Base-by-base conservation (phyloP, 1,140 invertebrate species). In the Sminthurinus signatus region DNA sequence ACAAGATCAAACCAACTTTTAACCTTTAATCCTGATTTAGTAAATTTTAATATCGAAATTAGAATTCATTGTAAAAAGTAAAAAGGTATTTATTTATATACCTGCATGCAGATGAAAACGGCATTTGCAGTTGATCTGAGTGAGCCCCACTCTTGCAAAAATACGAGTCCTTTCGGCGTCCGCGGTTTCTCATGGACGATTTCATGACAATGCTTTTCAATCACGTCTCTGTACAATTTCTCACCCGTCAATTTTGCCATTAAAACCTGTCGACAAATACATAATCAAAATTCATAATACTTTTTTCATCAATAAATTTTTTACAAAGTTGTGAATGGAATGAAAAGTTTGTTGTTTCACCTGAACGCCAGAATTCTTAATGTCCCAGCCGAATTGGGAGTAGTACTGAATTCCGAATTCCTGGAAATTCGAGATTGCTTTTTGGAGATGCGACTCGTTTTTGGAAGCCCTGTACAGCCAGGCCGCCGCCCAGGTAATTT, bases 391-490 rank as follows among this genome's bases (percentile, higher is more conserved):
- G 66, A 83, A 83, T 68, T 79, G 77, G 64, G 78, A 75, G 0
- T 80, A 78, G 62, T 78, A 77, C 28, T 75, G 74, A 3, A 83
- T 73, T 36, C 75, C 73, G 60, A 81, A 83, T 58, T 80, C 76
- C 32, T 76, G 74, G 63, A 81, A 83, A 69, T 79, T 77, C 36
- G 75, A 68, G 39, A 79, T 76, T 1, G 83, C 83, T 36, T 81
- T 79, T 4, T 79, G 75, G 50, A 85, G 73, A 66, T 84, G 85
- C 21, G 72, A 73, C 0, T 73, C 60, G 2, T 83, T 78, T 15
- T 78, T 79, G 0, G 83, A 84, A 10, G 82, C 83, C 52, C 79
- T 78, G 75, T 79, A 84, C 3, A 86, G 74, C 84, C 84, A 85
- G 1, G 78, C 75, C 0, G 82, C 82, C 0, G 83, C 82, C 83